Conservation (phyloP, 2,888 invertebrate species). For the Erebia epiphron region DNA sequence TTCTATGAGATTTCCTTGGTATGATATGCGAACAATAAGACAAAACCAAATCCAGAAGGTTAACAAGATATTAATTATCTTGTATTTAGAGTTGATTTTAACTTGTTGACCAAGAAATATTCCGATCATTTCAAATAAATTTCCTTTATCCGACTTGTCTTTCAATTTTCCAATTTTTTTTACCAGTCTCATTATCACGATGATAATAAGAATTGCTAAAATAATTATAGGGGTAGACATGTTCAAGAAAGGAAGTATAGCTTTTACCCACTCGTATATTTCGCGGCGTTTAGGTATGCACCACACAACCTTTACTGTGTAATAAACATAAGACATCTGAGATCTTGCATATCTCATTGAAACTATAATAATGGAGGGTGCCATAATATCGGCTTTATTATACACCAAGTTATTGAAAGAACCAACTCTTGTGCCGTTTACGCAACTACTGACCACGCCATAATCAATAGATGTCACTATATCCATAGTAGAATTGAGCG, state of each 20-base stretch:
- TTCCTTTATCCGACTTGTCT: conserved; percentile 32
- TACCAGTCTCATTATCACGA: conserved; percentile 42
- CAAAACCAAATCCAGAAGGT: conserved; percentile 65
- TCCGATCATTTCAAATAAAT: conserved; percentile 49
- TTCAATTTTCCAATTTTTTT: conserved; percentile 41
- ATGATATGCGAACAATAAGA: conserved; percentile 59
- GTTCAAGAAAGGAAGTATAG: conserved; percentile 54
- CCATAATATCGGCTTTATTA: conserved; percentile 52
- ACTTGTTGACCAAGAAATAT: conserved; percentile 59
- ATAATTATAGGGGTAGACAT: conserved; percentile 48
- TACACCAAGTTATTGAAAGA: conserved; percentile 50
- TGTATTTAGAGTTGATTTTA: conserved; percentile 50
- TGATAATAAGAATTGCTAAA: conserved; percentile 45
- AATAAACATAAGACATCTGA: conserved; percentile 50
- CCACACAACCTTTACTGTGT: conserved; percentile 52
- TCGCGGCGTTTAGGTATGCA: conserved; percentile 54
- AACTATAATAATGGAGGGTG: conserved; percentile 45
- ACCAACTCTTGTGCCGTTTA: conserved; percentile 48
- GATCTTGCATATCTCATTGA: conserved; percentile 46
- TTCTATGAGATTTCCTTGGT: conserved; percentile 58
- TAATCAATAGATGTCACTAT: conserved; percentile 42
- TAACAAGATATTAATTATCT: conserved; percentile 52
- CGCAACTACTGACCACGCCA: conserved; percentile 44
- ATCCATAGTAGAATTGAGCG: conserved; percentile 50
- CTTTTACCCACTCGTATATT: conserved; percentile 53